A percentile compares a stretch with the other conserved stretches of the same genome.
Evolutionary conservation across 1,140 invertebrate genomes (phyloP).

Genomic region (Orchestia grillus): DNA sequence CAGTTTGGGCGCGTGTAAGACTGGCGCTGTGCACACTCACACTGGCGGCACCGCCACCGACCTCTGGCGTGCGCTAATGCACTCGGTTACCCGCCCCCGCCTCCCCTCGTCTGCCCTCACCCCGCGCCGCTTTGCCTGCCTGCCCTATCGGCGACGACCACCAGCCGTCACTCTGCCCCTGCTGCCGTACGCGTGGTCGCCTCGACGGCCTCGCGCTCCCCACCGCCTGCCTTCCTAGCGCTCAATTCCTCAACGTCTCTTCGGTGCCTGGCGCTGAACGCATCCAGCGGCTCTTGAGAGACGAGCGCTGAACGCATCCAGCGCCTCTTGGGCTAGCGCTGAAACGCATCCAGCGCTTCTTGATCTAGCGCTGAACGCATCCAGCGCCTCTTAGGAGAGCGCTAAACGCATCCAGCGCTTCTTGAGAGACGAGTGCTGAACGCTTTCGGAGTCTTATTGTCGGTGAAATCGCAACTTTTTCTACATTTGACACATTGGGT

Average conservation of each 20-base stretch:
- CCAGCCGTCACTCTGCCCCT: background rate
- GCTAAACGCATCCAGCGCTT: background rate
- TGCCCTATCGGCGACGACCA: slow-evolving; percentile 30
- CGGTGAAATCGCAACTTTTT: no score
- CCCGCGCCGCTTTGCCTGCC: slow-evolving; percentile 2
- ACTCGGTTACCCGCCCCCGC: slow-evolving; percentile 42
- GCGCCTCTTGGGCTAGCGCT: background rate
- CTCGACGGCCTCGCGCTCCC: background rate
- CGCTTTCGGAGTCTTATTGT: background rate
- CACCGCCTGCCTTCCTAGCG: background rate
- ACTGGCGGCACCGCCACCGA: slow-evolving; percentile 51
- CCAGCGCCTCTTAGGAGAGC: background rate
- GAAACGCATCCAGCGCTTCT: background rate
- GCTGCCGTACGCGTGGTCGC: background rate
- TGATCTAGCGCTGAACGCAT: background rate
- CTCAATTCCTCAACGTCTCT: background rate
- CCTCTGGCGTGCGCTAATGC: slow-evolving; percentile 56
- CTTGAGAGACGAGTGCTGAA: background rate
- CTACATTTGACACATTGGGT: no score
- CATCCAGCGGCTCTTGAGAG: background rate
- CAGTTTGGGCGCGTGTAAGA: slow-evolving; percentile 49
- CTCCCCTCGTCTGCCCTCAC: slow-evolving; percentile 13
- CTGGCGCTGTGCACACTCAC: slow-evolving; percentile 55
- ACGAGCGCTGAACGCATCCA: background rate
- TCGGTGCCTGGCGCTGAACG: background rate